phyloP scores from a whole-genome alignment of 2,797 vertebrate genomes.

The Neosalanx taihuensis region DNA sequence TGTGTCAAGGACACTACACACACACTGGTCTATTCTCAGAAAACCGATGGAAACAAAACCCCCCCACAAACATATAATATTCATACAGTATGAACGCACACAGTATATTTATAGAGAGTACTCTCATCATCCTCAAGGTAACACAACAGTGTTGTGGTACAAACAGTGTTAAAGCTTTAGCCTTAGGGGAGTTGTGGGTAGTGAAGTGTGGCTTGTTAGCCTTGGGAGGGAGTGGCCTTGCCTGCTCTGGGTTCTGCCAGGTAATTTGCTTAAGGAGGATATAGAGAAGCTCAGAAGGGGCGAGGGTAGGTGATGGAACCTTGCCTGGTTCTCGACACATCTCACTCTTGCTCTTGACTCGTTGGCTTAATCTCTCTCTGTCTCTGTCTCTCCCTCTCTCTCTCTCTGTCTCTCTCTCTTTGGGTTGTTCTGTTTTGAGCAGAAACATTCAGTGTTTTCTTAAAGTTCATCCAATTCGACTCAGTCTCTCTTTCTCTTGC shows the following conservation, averaged over 20 bases:
- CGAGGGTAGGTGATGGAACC: conserved; percentile 16
- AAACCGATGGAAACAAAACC: background rate
- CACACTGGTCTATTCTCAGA: conserved; percentile 27
- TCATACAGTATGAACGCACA: too few species aligned
- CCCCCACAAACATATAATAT: background rate
- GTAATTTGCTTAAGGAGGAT: conserved; percentile 46
- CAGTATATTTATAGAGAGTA: conserved; percentile 11
- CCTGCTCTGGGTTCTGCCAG: conserved; percentile 16
- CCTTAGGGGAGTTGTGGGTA: background rate
- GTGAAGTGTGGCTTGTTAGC: conserved; percentile 27
- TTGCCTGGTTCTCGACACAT: conserved; percentile 29
- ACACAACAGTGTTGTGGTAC: background rate
- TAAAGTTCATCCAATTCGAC: too few species aligned
- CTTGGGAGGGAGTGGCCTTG: conserved; percentile 24
- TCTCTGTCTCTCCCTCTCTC: too few species aligned
- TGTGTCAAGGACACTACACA: background rate
- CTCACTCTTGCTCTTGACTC: conserved; percentile 24
- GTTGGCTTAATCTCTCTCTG: background rate
- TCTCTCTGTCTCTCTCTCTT: too few species aligned
- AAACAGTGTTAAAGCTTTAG: too few species aligned
- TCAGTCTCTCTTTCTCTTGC: too few species aligned
- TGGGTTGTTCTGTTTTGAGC: background rate
- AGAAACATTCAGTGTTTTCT: background rate
- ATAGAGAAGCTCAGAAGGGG: conserved; percentile 34
- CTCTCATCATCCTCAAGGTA: conserved; percentile 3